Evolutionary conservation across 2,888 invertebrate species (phyloP), one percentile per base, ranked within the genome.

Genomic region (Drosophila multiciliata): DNA sequence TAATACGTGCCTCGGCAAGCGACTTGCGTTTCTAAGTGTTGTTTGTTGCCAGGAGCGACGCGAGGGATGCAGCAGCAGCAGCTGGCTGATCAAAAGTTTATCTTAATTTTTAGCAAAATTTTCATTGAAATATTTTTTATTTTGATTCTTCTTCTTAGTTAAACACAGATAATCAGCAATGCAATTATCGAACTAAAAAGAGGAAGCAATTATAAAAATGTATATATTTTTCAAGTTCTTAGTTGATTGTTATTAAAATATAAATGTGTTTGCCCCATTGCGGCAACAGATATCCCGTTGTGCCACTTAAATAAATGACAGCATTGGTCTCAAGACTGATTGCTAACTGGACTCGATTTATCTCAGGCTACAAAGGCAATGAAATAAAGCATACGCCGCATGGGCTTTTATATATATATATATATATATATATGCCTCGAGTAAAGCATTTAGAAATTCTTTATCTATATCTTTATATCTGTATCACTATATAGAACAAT

Each of bases 1-100:
- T 58, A 40, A 63, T 68, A 73, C 76, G 78, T 78, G 76, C 76
- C 52, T 42, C 55, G 52, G 72, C 72, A 75, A 66, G 63, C 67
- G 73, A 61, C 55, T 42, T 49, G 54, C 23, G 32, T 49, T 50
- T 45, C 23, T 42, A 23, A 48, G 36, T 60, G 45, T 60, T 54
- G 42, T 35, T 52, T 55, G 60, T 33, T 36, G 7, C 3, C 45
- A 45, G 36, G 7, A 15, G 20, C 7, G 1, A 42, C 2, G 42
- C n/a, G 9, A 4, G 26, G 49, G 8, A 29, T 17, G 17, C 20
- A 42, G 42, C 9, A 42, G 6, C 1, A 29, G 36, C 20, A 29
- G 36, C 50, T 20, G 32, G 20, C 33, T 9, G 33, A 48, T 2
- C 6, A 49, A 29, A 23, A 49, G 17, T 42, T 6, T 2, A 6